Conservation (phyloP, 2,888 invertebrate species). For the Drosophila helvetica region DNA sequence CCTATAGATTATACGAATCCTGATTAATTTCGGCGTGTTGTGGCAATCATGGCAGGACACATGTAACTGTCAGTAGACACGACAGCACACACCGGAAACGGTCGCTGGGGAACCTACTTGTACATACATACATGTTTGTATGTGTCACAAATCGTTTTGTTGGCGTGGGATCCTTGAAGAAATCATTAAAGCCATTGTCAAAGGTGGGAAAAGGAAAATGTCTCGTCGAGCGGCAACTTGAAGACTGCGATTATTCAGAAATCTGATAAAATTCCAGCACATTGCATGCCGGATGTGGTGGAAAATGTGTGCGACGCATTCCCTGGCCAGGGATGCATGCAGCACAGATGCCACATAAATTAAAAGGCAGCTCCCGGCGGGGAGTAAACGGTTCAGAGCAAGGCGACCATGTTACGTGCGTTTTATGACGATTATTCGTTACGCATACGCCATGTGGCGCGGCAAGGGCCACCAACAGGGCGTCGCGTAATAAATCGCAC, state of each 20-base stretch:
- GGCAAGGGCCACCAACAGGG: slow-evolving; percentile 38
- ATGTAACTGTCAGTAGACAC: slow-evolving; percentile 43
- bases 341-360: slow-evolving; percentile 40
- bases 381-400: slow-evolving; percentile 22
- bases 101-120: neutral
- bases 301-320: neutral
- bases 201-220: too few species aligned
- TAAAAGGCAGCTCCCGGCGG: slow-evolving; percentile 16
- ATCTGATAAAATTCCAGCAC: neutral
- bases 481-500: slow-evolving; percentile 69
- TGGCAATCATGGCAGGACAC: slow-evolving; percentile 35
- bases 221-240: too few species aligned
- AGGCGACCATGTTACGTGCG: slow-evolving; percentile 13
- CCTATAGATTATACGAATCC: slow-evolving; percentile 30
- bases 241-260: too few species aligned
- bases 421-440: slow-evolving; percentile 65
- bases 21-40: slow-evolving; percentile 40
- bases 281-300: neutral
- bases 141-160: slow-evolving; percentile 4
- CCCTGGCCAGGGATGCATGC: neutral
- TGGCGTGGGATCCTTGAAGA: neutral
- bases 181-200: too few species aligned
- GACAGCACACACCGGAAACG: neutral
- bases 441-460: slow-evolving; percentile 77
- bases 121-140: neutral